Percentiles rank a stretch among this genome's conserved stretches.
phyloP scores from a whole-genome alignment of 2,797 vertebrate species.

The Agapornis canus region DNA sequence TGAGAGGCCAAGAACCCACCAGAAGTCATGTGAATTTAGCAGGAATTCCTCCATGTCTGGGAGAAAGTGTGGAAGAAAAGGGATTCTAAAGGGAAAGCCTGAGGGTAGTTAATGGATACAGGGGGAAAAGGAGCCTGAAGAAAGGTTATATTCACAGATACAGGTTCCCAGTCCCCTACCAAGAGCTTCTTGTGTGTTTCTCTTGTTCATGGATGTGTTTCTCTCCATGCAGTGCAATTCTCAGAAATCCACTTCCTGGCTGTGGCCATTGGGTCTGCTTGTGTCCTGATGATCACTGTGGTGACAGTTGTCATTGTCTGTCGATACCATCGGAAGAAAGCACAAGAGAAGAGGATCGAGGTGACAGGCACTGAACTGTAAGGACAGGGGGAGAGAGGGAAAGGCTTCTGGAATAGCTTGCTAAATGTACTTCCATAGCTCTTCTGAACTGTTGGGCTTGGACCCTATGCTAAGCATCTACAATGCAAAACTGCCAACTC shows the following conservation, averaged over 20 bases:
- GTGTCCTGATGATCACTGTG: slow-evolving; percentile 80
- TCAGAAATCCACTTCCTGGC: slow-evolving; percentile 87
- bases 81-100: fast-evolving
- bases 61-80: not conserved
- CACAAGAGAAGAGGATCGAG: slow-evolving; percentile 41
- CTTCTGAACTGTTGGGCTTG: not conserved
- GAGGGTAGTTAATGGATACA: not conserved
- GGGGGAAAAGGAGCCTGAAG: not conserved
- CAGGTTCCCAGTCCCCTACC: not conserved
- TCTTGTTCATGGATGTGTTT: not conserved
- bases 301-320: slow-evolving; percentile 77
- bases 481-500: not conserved
- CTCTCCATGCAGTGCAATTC: slow-evolving; percentile 62
- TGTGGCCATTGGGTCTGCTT: slow-evolving; percentile 82
- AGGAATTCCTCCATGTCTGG: not conserved
- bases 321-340: slow-evolving; percentile 76
- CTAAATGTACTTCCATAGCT: fast-evolving
- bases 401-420: not conserved
- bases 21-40: fast-evolving
- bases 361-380: slow-evolving; percentile 69
- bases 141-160: not conserved
- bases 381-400: slow-evolving; percentile 25
- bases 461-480: not conserved
- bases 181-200: not conserved
- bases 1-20: not conserved